Conservation (phyloP, 2,888 invertebrate genomes). For the Apotomis capreana region DNA sequence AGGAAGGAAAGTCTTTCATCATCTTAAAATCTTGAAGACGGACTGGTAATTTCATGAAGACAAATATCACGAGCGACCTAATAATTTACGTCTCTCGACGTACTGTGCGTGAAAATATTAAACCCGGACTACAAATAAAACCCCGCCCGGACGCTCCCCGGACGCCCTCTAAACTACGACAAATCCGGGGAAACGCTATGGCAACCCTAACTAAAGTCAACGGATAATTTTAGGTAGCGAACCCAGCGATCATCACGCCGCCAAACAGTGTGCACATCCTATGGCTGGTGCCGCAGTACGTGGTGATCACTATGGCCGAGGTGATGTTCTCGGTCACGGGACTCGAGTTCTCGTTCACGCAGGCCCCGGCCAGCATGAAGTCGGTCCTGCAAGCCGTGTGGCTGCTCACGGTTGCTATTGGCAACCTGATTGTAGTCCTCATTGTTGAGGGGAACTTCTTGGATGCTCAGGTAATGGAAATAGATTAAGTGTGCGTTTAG, state of each 20-base stretch:
- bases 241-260: constrained; percentile 80
- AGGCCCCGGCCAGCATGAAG: constrained; percentile 97
- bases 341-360: constrained; percentile 97
- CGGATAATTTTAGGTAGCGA: constrained; percentile 57
- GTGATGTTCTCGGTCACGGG: constrained; percentile 98
- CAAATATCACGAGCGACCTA: too few relatives aligned
- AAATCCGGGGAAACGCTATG: too few relatives aligned
- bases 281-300: constrained; percentile 95
- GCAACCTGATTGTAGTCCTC: constrained; percentile 95
- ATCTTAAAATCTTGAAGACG: too few relatives aligned
- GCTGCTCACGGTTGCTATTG: constrained; percentile 96
- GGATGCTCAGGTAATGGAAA: constrained; percentile 86
- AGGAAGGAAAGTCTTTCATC: too few relatives aligned
- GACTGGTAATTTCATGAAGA: too few relatives aligned
- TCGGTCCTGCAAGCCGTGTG: constrained; percentile 96
- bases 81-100: too few relatives aligned
- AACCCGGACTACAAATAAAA: too few relatives aligned
- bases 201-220: background rate
- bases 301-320: constrained; percentile 96
- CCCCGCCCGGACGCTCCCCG: too few relatives aligned
- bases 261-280: constrained; percentile 91
- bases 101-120: too few relatives aligned
- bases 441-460: constrained; percentile 91
- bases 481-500: too few relatives aligned
- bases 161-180: too few relatives aligned